Evolutionary conservation across 2,888 invertebrate species (phyloP).

Genomic region (Latrodectus hesperus): DNA sequence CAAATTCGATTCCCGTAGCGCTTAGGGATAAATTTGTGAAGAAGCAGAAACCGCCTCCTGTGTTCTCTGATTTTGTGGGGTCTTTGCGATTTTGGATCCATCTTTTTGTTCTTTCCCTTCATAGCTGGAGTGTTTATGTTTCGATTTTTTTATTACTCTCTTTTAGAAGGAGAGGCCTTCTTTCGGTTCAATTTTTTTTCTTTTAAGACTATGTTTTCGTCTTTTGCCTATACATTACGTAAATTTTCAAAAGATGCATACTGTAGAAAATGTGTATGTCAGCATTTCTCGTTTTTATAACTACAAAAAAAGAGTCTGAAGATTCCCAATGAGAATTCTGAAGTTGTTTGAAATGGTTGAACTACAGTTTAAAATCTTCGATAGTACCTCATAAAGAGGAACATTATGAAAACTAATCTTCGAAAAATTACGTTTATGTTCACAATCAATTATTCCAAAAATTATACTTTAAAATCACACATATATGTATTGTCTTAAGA

Average conservation of each 20-base stretch:
- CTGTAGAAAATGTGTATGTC: background rate
- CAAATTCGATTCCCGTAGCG: slow-evolving; percentile 53
- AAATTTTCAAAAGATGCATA: background rate
- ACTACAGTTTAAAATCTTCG: no score
- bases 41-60: slow-evolving; percentile 60
- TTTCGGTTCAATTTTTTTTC: background rate
- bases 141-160: background rate
- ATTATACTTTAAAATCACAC: no score
- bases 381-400: no score
- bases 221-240: background rate
- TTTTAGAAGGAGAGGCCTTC: background rate
- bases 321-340: no score
- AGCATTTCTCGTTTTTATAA: background rate
- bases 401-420: no score
- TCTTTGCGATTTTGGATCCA: background rate
- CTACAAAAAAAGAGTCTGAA: background rate
- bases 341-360: no score
- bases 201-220: background rate
- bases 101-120: slow-evolving; percentile 1
- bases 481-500: no score
- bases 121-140: slow-evolving; percentile 2
- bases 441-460: no score
- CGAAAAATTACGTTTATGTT: no score
- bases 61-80: slow-evolving; percentile 10
- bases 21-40: slow-evolving; percentile 63